These are phyloP conservation scores for Solea senegalensis DNA, from an alignment of 2,113 vertebrate genomes.

Conservation along the genomic window DNA sequence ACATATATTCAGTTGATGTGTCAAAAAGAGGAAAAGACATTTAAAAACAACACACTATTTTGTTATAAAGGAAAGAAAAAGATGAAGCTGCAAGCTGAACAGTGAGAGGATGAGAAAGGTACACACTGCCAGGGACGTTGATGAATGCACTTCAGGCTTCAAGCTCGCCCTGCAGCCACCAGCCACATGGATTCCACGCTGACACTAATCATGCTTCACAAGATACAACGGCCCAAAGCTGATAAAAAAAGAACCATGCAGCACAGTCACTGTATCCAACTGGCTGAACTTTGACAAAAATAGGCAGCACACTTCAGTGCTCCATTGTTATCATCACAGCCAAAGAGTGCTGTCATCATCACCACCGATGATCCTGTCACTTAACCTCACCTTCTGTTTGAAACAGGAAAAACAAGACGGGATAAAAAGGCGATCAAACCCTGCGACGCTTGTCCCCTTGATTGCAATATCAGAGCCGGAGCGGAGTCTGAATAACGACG, in stretches of 20 bases:
- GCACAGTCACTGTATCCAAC: conserved; percentile 38
- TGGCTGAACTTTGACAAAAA: conserved; percentile 37
- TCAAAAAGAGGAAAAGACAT: conserved; percentile 29
- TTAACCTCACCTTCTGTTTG: conserved; percentile 39
- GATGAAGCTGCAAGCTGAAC: conserved; percentile 72
- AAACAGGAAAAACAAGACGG: conserved; percentile 28
- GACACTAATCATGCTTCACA: conserved; percentile 79
- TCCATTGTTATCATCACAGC: conserved; percentile 7
- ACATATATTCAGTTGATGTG: background rate
- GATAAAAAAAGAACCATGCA: conserved; percentile 81
- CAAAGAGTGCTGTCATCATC: background rate
- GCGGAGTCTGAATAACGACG: conserved; percentile 61
- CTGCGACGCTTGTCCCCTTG: conserved; percentile 45
- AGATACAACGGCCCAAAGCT: conserved; percentile 83
- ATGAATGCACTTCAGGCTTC: conserved; percentile 85
- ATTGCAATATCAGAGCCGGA: conserved; percentile 62
- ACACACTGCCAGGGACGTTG: conserved; percentile 86
- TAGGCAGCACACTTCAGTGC: conserved; percentile 19
- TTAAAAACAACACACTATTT: conserved; percentile 29
- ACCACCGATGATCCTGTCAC: background rate
- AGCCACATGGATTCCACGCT: conserved; percentile 79
- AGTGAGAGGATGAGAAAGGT: conserved; percentile 77
- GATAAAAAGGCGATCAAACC: conserved; percentile 28
- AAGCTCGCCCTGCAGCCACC: conserved; percentile 80
- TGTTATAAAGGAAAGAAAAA: conserved; percentile 64